Base-by-base conservation (phyloP, 2,113 vertebrate genomes). In the Gobius niger region DNA sequence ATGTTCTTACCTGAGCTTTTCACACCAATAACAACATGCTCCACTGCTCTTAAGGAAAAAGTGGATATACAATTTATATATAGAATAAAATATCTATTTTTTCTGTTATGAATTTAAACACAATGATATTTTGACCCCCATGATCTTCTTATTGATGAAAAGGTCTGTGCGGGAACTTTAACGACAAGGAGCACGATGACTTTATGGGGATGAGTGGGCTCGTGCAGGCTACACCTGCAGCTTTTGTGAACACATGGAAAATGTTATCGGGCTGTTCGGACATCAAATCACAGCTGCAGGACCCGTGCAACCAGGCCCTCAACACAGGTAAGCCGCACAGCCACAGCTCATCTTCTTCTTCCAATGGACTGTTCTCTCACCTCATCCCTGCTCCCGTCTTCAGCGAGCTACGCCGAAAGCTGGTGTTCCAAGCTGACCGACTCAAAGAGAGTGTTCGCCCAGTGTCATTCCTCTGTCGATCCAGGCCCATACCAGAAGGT, bases 121-220 rank as follows among this genome's bases (percentile, higher is more conserved):
- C 24, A 34, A n/a, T n/a, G n/a, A n/a, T n/a, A 4, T 34, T 34
- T 4, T 34, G 24, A 34, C 24, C 24, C 15, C 34, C 34, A 11
- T 46, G 0, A 7, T 19, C 0, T 12, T 63, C 11, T 47, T 44
- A 47, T 9, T 1, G 13, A 4, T 60, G 46, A 46, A 61, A 65
- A 99, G 97, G 96, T 63, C 94, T 99, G 63, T 99, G 97, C 66
- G 96, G 97, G 42, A 97, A 98, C 83, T 99, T 95, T 91, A 98
- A 98, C 73, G 77, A 91, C 44, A 72, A 89, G 1, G 93, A 96
- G 80, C 74, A 75, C 0, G 97, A 99, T 24, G 97, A 98, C 70
- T 97, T 97, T 87, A 91, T 65, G 73, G 91, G 88, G 8, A 72
- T 78, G 2, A 93, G 90, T 49, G 96, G 96, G 2, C 87, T 98